Conservation (phyloP, 1,140 invertebrate species). For the Hypothenemus hampei region DNA sequence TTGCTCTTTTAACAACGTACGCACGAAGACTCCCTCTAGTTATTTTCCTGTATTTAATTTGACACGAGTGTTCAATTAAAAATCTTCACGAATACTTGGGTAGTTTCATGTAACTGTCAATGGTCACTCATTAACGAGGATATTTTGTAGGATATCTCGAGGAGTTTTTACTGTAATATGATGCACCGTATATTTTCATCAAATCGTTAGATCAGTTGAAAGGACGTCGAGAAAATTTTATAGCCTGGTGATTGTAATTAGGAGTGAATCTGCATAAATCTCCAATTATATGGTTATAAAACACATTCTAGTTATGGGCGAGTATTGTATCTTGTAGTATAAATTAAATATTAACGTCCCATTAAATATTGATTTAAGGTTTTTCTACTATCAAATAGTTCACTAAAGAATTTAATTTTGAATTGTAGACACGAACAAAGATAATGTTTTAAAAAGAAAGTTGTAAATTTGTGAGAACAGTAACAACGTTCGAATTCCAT, state of each 20-base stretch:
- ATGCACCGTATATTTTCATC: constrained; percentile 18
- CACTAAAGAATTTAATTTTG: too few species aligned
- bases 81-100: too few species aligned
- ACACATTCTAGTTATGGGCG: neutral
- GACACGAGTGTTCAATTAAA: too few species aligned
- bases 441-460: neutral
- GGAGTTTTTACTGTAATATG: constrained; percentile 1
- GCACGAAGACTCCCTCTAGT: too few species aligned
- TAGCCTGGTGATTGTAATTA: constrained; percentile 17
- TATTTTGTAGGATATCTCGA: neutral
- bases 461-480: neutral
- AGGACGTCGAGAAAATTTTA: constrained; percentile 9
- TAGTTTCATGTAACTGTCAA: neutral
- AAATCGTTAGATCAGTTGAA: constrained; percentile 1
- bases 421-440: neutral
- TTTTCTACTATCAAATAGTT: too few species aligned
- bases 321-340: constrained; percentile 6
- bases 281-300: constrained; percentile 15
- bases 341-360: constrained; percentile 7
- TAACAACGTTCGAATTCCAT: neutral
- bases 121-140: neutral
- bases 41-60: too few species aligned
- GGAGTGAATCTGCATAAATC: constrained; percentile 8
- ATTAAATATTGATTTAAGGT: constrained; percentile 14
- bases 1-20: too few species aligned